These are phyloP conservation scores for Macrosteles quadrilineatus DNA, from an alignment of 1,140 invertebrate species.

Conservation along the genomic window DNA sequence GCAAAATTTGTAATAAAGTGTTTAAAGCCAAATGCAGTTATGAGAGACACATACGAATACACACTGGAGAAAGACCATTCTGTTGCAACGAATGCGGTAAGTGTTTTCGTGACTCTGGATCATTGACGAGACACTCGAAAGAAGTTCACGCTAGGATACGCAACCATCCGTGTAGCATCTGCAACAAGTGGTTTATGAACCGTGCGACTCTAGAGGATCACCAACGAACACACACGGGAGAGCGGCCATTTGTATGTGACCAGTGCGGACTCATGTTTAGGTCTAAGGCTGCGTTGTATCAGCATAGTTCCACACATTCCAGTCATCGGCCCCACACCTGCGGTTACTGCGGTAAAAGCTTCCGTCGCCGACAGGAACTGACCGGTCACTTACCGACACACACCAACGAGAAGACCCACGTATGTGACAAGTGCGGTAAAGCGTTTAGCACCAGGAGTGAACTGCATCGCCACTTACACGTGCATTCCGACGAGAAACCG, in stretches of 20 bases:
- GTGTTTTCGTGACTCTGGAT: slow-evolving; percentile 50
- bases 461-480: slow-evolving; percentile 45
- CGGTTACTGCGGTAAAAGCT: slow-evolving; percentile 51
- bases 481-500: slow-evolving; percentile 71
- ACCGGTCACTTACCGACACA: slow-evolving; percentile 39
- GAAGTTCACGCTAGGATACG: slow-evolving; percentile 46
- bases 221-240: slow-evolving; percentile 52
- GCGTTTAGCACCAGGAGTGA: slow-evolving; percentile 31
- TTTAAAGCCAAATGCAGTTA: slow-evolving; percentile 38
- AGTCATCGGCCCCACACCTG: slow-evolving; percentile 14
- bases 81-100: slow-evolving; percentile 55
- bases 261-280: slow-evolving; percentile 53
- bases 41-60: slow-evolving; percentile 36
- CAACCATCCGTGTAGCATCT: slow-evolving; percentile 44
- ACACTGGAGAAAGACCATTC: slow-evolving; percentile 53
- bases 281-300: slow-evolving; percentile 42
- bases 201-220: slow-evolving; percentile 43
- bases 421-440: slow-evolving; percentile 42
- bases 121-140: slow-evolving; percentile 43
- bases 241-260: slow-evolving; percentile 57
- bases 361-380: slow-evolving; percentile 44
- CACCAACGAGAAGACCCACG: slow-evolving; percentile 36
- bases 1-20: slow-evolving; percentile 39
- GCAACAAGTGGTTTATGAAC: slow-evolving; percentile 49
- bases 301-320: slow-evolving; percentile 54